Evolutionary conservation across 2,888 invertebrate genomes (phyloP).

Genomic region (Lobophora halterata): DNA sequence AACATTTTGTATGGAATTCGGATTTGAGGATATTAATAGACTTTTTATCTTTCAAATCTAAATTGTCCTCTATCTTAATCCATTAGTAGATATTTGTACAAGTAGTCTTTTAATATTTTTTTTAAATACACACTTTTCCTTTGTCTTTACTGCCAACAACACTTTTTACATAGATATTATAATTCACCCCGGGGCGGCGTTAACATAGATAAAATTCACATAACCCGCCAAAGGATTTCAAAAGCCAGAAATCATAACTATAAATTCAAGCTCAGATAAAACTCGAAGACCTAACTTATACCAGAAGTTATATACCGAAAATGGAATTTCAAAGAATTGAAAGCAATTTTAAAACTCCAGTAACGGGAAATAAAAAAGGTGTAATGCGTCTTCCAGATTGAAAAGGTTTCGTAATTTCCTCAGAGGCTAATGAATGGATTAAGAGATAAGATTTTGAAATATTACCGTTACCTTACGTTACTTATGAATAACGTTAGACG

Average conservation of each 20-base stretch:
- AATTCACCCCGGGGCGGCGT: neutral
- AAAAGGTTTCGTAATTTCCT: slow-evolving; percentile 30
- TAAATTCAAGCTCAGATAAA: slow-evolving; percentile 8
- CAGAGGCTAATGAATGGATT: slow-evolving; percentile 29
- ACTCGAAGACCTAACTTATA: neutral
- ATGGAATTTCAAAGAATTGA: slow-evolving; percentile 3
- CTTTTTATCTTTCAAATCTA: no score
- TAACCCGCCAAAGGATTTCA: no score
- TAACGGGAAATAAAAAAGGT: slow-evolving; percentile 9
- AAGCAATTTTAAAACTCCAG: slow-evolving; percentile 7
- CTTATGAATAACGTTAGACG: slow-evolving; percentile 19
- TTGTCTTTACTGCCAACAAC: no score
- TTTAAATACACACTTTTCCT: no score
- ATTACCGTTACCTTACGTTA: slow-evolving; percentile 25
- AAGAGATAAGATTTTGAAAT: slow-evolving; percentile 26
- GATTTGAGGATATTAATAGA: no score
- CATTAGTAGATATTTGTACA: no score
- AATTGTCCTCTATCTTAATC: no score
- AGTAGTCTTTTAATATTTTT: no score
- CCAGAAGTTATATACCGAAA: no score
- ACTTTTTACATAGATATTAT: neutral
- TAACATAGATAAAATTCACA: no score
- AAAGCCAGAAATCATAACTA: slow-evolving; percentile 2
- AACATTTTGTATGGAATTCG: no score
- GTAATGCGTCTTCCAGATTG: slow-evolving; percentile 24